These are phyloP conservation scores for Synergus gifuensis DNA, from an alignment of 2,888 invertebrate species.

Conservation along the genomic window DNA sequence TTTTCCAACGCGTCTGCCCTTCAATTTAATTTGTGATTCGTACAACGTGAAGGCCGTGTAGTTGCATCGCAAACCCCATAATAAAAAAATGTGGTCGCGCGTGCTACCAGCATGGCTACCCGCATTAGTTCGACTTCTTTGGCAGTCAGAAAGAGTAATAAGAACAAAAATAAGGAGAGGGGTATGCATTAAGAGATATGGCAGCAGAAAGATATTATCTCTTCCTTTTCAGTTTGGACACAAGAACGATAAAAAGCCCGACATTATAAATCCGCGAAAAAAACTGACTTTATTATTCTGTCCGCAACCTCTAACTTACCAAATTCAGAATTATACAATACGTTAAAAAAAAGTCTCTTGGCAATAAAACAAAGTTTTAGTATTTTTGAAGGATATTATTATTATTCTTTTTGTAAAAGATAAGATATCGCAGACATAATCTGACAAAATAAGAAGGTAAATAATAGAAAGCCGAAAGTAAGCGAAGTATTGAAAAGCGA, in stretches of 20 bases:
- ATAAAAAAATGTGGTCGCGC: constrained; percentile 52
- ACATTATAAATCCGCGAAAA: constrained; percentile 14
- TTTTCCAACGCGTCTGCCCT: constrained; percentile 50
- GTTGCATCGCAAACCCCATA: constrained; percentile 45
- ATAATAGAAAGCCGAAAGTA: constrained; percentile 21
- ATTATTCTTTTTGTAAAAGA: constrained; percentile 1
- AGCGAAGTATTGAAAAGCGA: constrained; percentile 14
- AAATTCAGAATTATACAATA: constrained; percentile 6
- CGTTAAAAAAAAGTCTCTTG: neutral
- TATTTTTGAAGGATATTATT: neutral
- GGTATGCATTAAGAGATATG: constrained; percentile 15
- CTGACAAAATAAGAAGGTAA: neutral
- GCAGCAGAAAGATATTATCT: constrained; percentile 10
- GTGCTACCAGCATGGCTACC: constrained; percentile 49
- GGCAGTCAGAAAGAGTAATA: constrained; percentile 9
- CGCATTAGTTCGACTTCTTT: constrained; percentile 47
- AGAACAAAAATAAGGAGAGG: neutral
- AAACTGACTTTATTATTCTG: neutral
- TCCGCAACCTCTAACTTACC: neutral
- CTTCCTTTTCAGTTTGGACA: neutral
- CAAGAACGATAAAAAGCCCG: constrained; percentile 3
- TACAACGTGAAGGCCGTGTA: constrained; percentile 52
- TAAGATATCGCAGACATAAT: neutral
- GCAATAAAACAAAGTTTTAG: neutral
- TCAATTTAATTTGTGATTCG: constrained; percentile 58